phyloP scores from a whole-genome alignment of 2,113 vertebrate species.

The Pluvianellus socialis region DNA sequence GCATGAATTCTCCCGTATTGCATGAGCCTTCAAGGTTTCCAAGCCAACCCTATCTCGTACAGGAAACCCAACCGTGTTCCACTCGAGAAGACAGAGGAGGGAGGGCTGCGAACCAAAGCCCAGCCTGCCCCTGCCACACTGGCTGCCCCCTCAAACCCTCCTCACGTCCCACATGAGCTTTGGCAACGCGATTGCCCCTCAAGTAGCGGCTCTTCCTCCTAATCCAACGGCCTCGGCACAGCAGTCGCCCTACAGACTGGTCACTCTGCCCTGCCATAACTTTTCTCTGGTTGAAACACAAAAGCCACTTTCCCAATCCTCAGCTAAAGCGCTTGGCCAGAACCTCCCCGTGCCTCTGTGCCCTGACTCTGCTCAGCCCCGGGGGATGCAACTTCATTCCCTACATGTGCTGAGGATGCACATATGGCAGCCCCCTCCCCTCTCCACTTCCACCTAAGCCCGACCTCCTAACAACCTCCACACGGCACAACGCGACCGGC shows the following conservation, averaged over 20 bases:
- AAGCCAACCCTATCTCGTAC: background rate
- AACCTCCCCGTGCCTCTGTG: background rate
- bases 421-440: conserved; percentile 35
- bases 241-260: fast-evolving
- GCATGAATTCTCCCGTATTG: background rate
- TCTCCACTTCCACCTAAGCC: conserved; percentile 54
- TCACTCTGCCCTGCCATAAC: background rate
- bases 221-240: fast-evolving
- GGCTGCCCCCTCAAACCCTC: background rate
- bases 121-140: background rate
- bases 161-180: fast-evolving
- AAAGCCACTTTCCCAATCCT: background rate
- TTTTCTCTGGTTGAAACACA: background rate
- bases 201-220: background rate
- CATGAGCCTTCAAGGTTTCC: background rate
- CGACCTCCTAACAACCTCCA: conserved; percentile 56
- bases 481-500: background rate
- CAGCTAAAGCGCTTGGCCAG: background rate
- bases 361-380: conserved; percentile 10
- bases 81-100: fast-evolving
- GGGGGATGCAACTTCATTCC: background rate
- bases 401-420: conserved; percentile 40
- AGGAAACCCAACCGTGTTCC: fast-evolving
- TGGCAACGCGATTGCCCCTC: background rate
- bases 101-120: background rate